Conservation (phyloP, 1,140 invertebrate species). For the Sitobion miscanthi region DNA sequence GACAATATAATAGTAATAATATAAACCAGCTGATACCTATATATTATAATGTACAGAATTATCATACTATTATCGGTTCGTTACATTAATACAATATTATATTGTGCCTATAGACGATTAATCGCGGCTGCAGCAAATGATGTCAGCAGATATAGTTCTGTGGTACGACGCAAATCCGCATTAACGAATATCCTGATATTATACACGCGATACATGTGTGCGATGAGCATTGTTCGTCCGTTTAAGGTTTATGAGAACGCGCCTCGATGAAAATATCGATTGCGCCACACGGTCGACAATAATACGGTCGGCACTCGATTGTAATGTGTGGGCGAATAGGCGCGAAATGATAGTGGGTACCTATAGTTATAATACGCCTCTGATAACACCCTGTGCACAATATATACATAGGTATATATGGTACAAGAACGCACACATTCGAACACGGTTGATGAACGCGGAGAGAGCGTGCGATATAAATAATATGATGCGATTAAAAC, state of each 20-base stretch:
- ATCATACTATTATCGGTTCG: neutral
- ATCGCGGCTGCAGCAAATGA: neutral
- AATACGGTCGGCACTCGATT: neutral
- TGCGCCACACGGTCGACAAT: neutral
- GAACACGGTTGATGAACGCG: too few relatives aligned
- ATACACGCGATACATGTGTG: neutral
- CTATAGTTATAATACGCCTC: too few relatives aligned
- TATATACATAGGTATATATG: neutral
- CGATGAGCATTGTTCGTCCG: neutral
- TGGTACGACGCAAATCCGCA: neutral
- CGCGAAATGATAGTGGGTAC: neutral
- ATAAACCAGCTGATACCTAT: too few relatives aligned
- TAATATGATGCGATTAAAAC: too few relatives aligned
- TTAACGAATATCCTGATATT: neutral
- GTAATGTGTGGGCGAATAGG: neutral
- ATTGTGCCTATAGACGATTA: too few relatives aligned
- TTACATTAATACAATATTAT: neutral
- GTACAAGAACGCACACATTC: too few relatives aligned
- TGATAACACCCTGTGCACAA: neutral
- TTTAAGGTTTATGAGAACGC: neutral
- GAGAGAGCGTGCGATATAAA: too few relatives aligned
- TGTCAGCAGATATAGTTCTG: neutral
- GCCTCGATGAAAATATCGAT: neutral
- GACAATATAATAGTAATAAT: too few relatives aligned
- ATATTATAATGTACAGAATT: too few relatives aligned